phyloP scores from a whole-genome alignment of 2,113 vertebrate genomes.

The Prochilodus magdalenae region DNA sequence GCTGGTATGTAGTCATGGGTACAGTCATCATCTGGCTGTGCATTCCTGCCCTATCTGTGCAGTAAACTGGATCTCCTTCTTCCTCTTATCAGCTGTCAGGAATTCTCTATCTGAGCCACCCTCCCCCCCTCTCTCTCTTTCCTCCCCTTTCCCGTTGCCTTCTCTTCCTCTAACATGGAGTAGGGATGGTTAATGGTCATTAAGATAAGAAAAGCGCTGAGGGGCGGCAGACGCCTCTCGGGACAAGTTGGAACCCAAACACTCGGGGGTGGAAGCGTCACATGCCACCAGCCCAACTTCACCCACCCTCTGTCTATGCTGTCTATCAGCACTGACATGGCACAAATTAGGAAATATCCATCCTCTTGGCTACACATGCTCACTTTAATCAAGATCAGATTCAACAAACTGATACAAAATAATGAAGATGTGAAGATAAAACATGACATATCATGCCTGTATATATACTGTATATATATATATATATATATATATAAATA shows the following conservation, averaged over 20 bases:
- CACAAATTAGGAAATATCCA: background rate
- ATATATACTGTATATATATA: too few species aligned
- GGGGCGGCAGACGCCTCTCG: constrained; percentile 66
- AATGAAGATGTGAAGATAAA: too few species aligned
- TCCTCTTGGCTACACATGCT: background rate
- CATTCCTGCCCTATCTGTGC: constrained; percentile 84
- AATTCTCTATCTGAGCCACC: constrained; percentile 76
- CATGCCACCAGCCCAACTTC: constrained; percentile 25
- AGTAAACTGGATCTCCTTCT: constrained; percentile 83
- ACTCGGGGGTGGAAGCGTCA: constrained; percentile 59
- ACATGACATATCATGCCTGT: too few species aligned
- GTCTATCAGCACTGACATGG: background rate
- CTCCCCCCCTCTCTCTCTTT: constrained; percentile 31
- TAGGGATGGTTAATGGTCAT: constrained; percentile 76
- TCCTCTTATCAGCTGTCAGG: constrained; percentile 80
- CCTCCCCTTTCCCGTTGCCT: constrained; percentile 24
- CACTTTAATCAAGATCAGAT: background rate
- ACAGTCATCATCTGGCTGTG: constrained; percentile 75
- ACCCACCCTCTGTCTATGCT: background rate
- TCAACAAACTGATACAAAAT: too few species aligned
- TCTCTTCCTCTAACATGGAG: constrained; percentile 69
- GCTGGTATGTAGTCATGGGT: constrained; percentile 69
- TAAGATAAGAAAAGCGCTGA: constrained; percentile 72
- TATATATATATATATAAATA: too few species aligned
- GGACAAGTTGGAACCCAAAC: constrained; percentile 70